Evolutionary conservation across 2,113 vertebrate genomes (phyloP).

Genomic region (Neopipo cinnamomea): DNA sequence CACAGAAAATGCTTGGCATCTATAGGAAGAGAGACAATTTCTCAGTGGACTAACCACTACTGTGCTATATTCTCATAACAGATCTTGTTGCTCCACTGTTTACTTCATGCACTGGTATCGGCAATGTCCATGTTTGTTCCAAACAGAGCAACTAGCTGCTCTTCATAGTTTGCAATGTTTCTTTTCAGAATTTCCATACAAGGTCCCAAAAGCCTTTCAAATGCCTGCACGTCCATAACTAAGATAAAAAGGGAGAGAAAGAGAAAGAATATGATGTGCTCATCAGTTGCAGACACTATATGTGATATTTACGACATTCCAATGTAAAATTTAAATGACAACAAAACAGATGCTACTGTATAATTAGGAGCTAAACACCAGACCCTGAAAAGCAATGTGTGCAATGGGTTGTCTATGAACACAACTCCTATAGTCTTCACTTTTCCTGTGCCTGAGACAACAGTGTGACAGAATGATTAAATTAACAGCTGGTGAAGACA

Average conservation of each 20-base stretch:
- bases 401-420: not conserved
- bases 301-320: not conserved
- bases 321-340: not conserved
- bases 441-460: not conserved
- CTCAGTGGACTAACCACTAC: constrained; percentile 81
- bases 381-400: not conserved
- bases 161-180: constrained; percentile 98
- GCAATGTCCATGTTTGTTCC: constrained; percentile 94
- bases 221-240: constrained; percentile 97
- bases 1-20: constrained; percentile 83
- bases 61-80: constrained; percentile 71
- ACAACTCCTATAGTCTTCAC: not conserved
- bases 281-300: not conserved
- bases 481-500: not conserved
- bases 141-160: constrained; percentile 93
- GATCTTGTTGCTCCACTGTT: constrained; percentile 59
- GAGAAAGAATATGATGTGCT: not conserved
- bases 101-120: constrained; percentile 84
- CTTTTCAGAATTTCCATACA: constrained; percentile 99
- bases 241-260: constrained; percentile 43
- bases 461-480: not conserved
- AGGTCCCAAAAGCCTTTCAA: constrained; percentile 97
- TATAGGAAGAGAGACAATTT: constrained; percentile 78
- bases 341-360: not conserved
- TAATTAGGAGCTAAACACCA: not conserved